Evolutionary conservation across 2,888 invertebrate genomes (phyloP).

Genomic region (Listrodromus nycthemerus): DNA sequence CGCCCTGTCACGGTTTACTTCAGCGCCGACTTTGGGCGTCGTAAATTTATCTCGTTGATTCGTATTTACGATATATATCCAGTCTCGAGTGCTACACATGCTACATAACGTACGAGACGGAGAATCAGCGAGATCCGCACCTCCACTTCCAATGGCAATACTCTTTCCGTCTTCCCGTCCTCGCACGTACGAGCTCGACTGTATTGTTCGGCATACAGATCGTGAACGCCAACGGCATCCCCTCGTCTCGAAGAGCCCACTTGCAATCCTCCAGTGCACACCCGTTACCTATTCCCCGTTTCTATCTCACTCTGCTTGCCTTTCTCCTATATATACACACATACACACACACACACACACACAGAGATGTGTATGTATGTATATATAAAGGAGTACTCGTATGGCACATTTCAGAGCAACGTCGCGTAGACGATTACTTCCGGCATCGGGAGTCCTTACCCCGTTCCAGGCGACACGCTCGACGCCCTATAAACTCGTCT

Average conservation of each 20-base stretch:
- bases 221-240: conserved; percentile 27
- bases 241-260: conserved; percentile 35
- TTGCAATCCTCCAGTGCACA: conserved; percentile 25
- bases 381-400: conserved; percentile 15
- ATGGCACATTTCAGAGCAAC: conserved; percentile 42
- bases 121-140: conserved; percentile 55
- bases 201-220: conserved; percentile 67
- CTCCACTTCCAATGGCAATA: conserved; percentile 50
- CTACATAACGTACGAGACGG: conserved; percentile 55
- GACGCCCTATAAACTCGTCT: conserved; percentile 47
- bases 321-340: background rate
- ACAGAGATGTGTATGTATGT: background rate
- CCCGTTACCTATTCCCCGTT: conserved; percentile 20
- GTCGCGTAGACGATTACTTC: conserved; percentile 63
- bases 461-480: conserved; percentile 36
- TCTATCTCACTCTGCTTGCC: background rate
- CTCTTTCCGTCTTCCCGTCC: conserved; percentile 47
- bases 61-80: conserved; percentile 33
- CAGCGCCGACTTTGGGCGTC: background rate
- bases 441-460: conserved; percentile 59
- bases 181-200: conserved; percentile 48
- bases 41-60: conserved; percentile 11
- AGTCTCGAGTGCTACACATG: conserved; percentile 46
- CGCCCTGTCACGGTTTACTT: conserved; percentile 3
- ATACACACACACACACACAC: background rate